Evolutionary conservation across 1,140 invertebrate genomes (phyloP), one percentile per base, ranked within the genome.

Genomic region (Diorhabda sublineata): DNA sequence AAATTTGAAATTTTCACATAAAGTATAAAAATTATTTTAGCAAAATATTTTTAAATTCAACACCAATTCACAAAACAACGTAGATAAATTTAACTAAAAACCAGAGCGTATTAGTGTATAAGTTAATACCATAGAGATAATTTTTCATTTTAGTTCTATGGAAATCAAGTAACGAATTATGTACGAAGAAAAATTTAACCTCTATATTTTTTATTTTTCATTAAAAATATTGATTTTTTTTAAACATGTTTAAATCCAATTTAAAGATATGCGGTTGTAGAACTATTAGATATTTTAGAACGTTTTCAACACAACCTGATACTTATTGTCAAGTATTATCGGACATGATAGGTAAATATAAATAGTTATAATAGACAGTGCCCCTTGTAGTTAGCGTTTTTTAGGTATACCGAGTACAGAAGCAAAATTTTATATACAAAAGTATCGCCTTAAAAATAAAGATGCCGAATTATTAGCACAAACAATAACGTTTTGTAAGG

Each of bases 401-500:
- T 62, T 58, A 65, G 45, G 64, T 57, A 11, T 65, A 57, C 9
- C 41, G 9, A 65, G 41, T 9, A 8, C 8, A 41, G 44, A 57
- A 56, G 11, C 64, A 42, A 52, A 57, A 26, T 11, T 44, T 3
- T 65, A 41, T 56, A 9, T 65, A 4, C 26, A 56, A 0, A 65
- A 57, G 42, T 26, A 65, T 43, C 56, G 41, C 11, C 57, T 65
- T 3, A 7, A 56, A n/a, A 41, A 65, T 57, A 65, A 57, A 58
- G 52, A 65, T 56, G 64, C 8, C 4, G 45, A 65, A n/a, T n/a
- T 44, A 42, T 2, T 65, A 9, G 42, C 42, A 7, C 5, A 67
- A 41, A 60, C 42, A 26, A 67, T 60, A 45, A 67, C 45, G 41
- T 71, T 72, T 41, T 75, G 74, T 61, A 58, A 72, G 70, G 67